Evolutionary conservation across 2,888 invertebrate species (phyloP), one percentile per base, ranked within the genome.

Genomic region (Noctua janthe): DNA sequence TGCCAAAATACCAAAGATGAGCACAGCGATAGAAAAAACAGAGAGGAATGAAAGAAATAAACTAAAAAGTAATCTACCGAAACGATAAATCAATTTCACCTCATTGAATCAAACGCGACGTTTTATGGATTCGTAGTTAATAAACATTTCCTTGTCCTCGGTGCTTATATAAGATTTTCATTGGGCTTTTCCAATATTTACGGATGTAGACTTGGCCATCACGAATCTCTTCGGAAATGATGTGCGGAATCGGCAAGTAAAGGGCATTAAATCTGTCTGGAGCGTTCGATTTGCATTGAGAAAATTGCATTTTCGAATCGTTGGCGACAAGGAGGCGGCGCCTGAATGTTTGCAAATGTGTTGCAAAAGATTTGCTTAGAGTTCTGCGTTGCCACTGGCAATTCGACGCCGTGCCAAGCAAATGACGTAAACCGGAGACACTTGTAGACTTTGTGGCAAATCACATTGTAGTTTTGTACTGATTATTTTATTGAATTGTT

Each of bases 211-310:
- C 88, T 91, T 88, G 89, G 92, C 92, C 90, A 91, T 90, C 92
- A 91, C 88, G 91, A 92, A 92, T 93, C 92, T 93, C 91, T 88
- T 88, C 92, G 94, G 94, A 95, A 95, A 95, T 95, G 94, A 96
- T 94, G 94, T 94, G 92, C 94, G 94, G 95, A 95, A 94, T 93
- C 94, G 92, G 90, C 94, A 94, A 95, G 94, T 94, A 94, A 95
- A 96, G 95, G 94, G 94, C 95, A 96, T 96, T 96, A 96, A 96
- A 96, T 96, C 95, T 94, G 94, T 96, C 95, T 95, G 94, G 93
- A 90, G 93, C 94, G 94, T 96, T 96, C 95, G 95, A 96, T 96
- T 96, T 96, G 95, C 96, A 96, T 96, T 95, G 94, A 91, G 94
- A 94, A 96, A 96, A 96, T 96, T 96, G 96, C 96, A 96, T 96